Base-by-base conservation (phyloP, 2,113 vertebrate species). In the Phoxinus phoxinus region DNA sequence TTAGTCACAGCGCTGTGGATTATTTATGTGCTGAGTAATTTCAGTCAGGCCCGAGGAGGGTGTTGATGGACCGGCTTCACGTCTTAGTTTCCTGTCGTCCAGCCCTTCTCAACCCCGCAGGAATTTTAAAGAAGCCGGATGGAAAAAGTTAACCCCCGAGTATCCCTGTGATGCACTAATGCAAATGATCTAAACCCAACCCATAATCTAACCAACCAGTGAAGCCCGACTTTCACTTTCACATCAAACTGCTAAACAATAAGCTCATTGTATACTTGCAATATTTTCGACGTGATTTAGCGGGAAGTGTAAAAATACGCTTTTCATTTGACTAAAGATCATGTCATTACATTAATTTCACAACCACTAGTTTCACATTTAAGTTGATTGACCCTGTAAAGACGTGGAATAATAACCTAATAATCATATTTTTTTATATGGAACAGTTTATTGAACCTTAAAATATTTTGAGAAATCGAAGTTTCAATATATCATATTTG, bases 1-100 rank as follows among this genome's bases (percentile, higher is more conserved):
- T 6, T 51, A 85, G 87, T 92, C 92, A 89, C 89, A 88, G 87
- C 88, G 83, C 81, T 89, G 83, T 90, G 90, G 91, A 92, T 93
- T 90, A 92, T 87, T 85, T 84, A 93, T 86, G 89, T 76, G 82
- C 87, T 79, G 37, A 87, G 81, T 90, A 82, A 84, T 87, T 77
- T 81, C 87, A 90, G 75, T 63, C 85, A 69, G 75, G 76, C 84
- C 71, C 23, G 51, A 86, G 58, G 27, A n/a, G 46, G 32, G n/a
- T 59, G 74, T 83, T 63, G 67, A 71, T 69, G 72, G 73, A 74
- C 25, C n/a, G 37, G 46, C 32, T 44, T 63, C 35, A 19, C 25
- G 6, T 71, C 72, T 82, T 80, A 61, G 79, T 77, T 76, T 75
- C 73, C 46, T 67, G 48, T 12, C 41, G 71, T 67, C 53, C 79